Evolutionary conservation across 2,797 vertebrate genomes (phyloP), one percentile per base, ranked within the genome.

Genomic region (Peromyscus attwateri): DNA sequence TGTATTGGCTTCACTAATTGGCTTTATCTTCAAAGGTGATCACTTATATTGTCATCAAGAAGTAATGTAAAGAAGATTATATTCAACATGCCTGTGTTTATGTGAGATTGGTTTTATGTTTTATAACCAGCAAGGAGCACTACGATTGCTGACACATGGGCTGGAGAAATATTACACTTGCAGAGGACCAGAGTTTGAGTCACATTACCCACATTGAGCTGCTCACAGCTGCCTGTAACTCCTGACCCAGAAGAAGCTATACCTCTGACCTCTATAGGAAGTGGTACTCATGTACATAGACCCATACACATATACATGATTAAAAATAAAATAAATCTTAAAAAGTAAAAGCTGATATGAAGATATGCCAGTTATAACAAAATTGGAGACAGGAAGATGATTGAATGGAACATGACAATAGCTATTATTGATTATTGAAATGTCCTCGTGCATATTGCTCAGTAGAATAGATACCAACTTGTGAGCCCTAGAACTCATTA

Each of bases 351-450:
- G 19, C 4, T 52, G 21, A 92, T 27, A 66, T 27, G 9, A 23
- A 92, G 34, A 21, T 68, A 52, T 37, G 3, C 1, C 34, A 37
- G 13, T 37, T n/a, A 37, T 12, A 90, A 49, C 12, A 89, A 95
- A 64, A 60, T 70, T 95, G 40, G n/a, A 29, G 27, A 71, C 27
- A 93, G 4, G 7, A 83, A 85, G 92, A 60, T 92, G 1, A 90
- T 87, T 73, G 89, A 12, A 29, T 19, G 40, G n/a, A 3, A 6
- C 17, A 68, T 14, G 43, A 21, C 70, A 81, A 85, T 6, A 95
- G 62, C 3, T 40, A 9, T 34, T 84, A 84, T 84, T 92, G 66
- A 95, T 95, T 84, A 76, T 10, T 27, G 46, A 87, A 83, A 80
- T 94, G n/a, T n/a, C 70, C 19, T 95, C 60, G 17, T 62, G 1